Evolutionary conservation across 2,113 vertebrate species (phyloP), one percentile per base, ranked within the genome.

Genomic region (Equus przewalskii): DNA sequence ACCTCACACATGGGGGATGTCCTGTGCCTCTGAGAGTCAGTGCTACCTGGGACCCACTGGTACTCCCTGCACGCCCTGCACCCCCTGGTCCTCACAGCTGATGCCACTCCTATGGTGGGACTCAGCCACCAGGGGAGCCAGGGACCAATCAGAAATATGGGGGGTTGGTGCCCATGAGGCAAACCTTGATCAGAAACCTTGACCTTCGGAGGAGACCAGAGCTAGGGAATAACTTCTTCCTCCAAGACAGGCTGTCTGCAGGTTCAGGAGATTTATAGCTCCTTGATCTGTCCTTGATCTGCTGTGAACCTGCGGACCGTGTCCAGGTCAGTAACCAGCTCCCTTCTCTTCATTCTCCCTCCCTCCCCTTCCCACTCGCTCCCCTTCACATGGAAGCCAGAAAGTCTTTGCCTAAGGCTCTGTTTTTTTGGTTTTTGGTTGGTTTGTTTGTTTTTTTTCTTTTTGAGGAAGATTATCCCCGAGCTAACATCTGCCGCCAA

Each of bases 271-370:
- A 36, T 83, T n/a, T 28, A 2, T 3, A 72, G 28, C 6, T 54
- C 1, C 5, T 79, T 12, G 6, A 56, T 67, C 22, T 73, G 41
- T 54, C 1, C 5, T 79, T 12, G 6, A 56, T 67, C 22, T 73
- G 41, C 1, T 13, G 7, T 54, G 22, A 6, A 2, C 15, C 0
- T 9, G 16, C 58, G 13, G 18, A 11, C 16, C 46, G 0, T 73
- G 51, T 36, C 18, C 16, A 41, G 16, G 9, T n/a, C 21, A 3
- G 13, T 69, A 28, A 75, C 22, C 46, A 19, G 5, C 33, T 13
- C 0, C 0, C 15, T 78, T 64, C 46, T 81, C 1, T 62, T 72
- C 14, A 3, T 18, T 6, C 44, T 30, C 19, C 22, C 19, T 64
- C 8, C 11, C 22, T 91, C 13, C 6, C 4, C 7, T 75, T 49